These are phyloP conservation scores for Rhopalosiphum nymphaeae DNA, from an alignment of 2,888 invertebrate species.

Conservation along the genomic window DNA sequence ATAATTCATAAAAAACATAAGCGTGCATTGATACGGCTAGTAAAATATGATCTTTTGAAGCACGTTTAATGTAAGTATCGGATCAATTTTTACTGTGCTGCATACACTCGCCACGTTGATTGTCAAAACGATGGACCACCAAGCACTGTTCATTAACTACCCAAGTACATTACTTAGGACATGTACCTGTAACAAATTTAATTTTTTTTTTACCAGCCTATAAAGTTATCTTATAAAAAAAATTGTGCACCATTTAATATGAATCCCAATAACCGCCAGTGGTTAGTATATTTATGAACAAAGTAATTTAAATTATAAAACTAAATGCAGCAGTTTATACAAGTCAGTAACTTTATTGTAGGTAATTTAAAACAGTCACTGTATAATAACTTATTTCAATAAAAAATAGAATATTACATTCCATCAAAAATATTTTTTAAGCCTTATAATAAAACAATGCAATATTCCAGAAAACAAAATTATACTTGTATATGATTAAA, in stretches of 20 bases:
- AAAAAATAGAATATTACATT: constrained; percentile 26
- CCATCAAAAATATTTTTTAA: constrained; percentile 13
- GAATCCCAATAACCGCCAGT: not conserved
- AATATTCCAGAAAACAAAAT: constrained; percentile 30
- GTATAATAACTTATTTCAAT: constrained; percentile 21
- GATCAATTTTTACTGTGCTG: no score
- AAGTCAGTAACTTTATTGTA: constrained; percentile 38
- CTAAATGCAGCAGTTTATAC: constrained; percentile 12
- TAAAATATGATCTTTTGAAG: no score
- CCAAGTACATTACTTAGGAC: not conserved
- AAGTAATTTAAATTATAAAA: constrained; percentile 32
- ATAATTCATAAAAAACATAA: no score
- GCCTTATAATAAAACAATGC: constrained; percentile 2
- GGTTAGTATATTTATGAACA: not conserved
- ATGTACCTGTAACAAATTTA: constrained; percentile 4
- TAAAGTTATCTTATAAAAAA: not conserved
- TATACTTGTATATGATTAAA: not conserved
- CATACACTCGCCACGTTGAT: no score
- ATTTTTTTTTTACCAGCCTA: not conserved
- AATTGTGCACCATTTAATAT: not conserved
- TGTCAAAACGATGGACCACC: no score
- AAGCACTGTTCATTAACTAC: no score
- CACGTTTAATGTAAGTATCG: no score
- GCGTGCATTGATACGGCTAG: no score
- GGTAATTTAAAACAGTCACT: not conserved